These are phyloP conservation scores for Ptychodera flava DNA, from an alignment of 35 echinoderm and acorn worm species.

Conservation along the genomic window DNA sequence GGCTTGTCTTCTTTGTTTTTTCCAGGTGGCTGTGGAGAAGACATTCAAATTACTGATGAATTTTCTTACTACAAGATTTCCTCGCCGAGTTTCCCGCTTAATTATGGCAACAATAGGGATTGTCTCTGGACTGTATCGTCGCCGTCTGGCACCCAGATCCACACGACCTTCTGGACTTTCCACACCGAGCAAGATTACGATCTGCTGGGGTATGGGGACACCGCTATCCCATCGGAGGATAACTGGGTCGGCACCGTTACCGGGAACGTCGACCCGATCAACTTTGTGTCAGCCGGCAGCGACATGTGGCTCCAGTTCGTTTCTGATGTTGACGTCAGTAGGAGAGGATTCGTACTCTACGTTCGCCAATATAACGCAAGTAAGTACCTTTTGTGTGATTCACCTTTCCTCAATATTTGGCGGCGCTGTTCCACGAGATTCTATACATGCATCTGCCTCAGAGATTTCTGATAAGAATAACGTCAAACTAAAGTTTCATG, in stretches of 20 bases:
- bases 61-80: neutral
- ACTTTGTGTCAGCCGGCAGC: slow-evolving; percentile 37
- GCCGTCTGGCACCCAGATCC: slow-evolving; percentile 34
- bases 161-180: slow-evolving; percentile 60
- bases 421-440: too few species aligned
- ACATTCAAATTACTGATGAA: neutral
- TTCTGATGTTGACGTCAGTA: slow-evolving; percentile 48
- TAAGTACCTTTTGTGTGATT: too few species aligned
- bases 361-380: neutral
- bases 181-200: slow-evolving; percentile 80
- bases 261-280: slow-evolving; percentile 33
- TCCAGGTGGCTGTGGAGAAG: neutral
- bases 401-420: too few species aligned
- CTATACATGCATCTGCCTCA: too few species aligned
- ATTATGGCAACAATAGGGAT: slow-evolving; percentile 59
- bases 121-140: slow-evolving; percentile 84
- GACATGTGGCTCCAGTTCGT: slow-evolving; percentile 77
- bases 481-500: too few species aligned
- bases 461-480: too few species aligned
- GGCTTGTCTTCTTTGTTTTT: too few species aligned
- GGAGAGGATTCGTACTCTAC: slow-evolving; percentile 38
- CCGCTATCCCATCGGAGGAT: neutral
- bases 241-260: neutral
- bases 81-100: slow-evolving; percentile 54
- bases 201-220: neutral